These are phyloP conservation scores for Trichogramma pretiosum DNA, from an alignment of 1,140 invertebrate genomes.

Conservation along the genomic window DNA sequence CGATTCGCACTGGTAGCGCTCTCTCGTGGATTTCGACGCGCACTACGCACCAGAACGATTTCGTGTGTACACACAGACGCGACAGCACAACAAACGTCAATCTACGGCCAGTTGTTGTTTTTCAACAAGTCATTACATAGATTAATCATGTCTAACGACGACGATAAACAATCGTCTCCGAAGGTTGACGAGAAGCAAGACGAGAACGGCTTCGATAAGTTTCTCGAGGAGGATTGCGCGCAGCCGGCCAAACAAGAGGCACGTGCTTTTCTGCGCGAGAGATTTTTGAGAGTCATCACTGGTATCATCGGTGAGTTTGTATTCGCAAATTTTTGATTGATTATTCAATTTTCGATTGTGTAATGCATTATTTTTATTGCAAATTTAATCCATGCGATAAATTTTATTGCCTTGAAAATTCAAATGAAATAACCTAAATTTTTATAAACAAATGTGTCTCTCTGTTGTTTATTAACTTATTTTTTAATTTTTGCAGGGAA, in stretches of 20 bases:
- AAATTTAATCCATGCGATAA: too few species aligned
- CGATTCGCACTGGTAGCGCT: too few species aligned
- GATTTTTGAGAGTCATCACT: slow-evolving; percentile 38
- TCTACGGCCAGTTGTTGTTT: too few species aligned
- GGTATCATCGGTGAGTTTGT: slow-evolving; percentile 38
- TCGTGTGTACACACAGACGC: too few species aligned
- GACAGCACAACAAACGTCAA: too few species aligned
- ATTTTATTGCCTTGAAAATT: too few species aligned
- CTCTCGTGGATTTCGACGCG: too few species aligned
- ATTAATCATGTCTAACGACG: too few species aligned
- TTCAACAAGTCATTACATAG: too few species aligned
- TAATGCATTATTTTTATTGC: background rate
- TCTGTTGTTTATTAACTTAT: background rate
- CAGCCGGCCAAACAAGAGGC: slow-evolving; percentile 37
- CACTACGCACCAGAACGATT: too few species aligned
- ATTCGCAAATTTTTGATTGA: background rate
- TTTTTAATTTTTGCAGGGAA: slow-evolving; percentile 31
- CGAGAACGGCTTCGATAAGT: slow-evolving; percentile 4
- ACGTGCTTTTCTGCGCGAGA: slow-evolving; percentile 38
- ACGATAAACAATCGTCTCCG: background rate
- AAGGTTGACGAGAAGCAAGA: background rate
- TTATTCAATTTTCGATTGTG: background rate
- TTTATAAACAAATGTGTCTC: too few species aligned
- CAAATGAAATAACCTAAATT: slow-evolving; percentile 9
- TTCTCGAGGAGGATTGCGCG: slow-evolving; percentile 28